Evolutionary conservation across 1,140 invertebrate genomes (phyloP).

Genomic region (Diprion similis): DNA sequence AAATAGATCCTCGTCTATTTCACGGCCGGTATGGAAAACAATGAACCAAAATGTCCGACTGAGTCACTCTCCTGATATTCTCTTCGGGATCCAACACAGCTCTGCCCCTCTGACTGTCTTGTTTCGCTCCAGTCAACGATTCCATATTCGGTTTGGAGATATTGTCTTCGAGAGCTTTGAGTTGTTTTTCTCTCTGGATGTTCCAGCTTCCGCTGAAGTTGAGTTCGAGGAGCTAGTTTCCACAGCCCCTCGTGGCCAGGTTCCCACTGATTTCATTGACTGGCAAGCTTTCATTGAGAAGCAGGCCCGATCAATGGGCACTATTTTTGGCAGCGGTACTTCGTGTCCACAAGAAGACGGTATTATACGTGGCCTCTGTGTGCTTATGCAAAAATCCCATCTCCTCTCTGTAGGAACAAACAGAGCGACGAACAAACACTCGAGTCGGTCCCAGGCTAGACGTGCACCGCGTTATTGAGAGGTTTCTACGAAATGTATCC

Average conservation of each 20-base stretch:
- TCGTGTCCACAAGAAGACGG: constrained; percentile 8
- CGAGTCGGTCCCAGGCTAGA: background rate
- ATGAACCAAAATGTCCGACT: background rate
- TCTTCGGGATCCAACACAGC: background rate
- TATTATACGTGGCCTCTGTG: constrained; percentile 10
- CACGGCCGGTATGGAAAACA: background rate
- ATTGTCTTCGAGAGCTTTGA: no score
- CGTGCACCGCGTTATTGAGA: background rate
- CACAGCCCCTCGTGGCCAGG: no score
- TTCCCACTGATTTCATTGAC: constrained; percentile 14
- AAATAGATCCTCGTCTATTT: background rate
- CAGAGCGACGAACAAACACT: background rate
- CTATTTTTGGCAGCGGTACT: constrained; percentile 43
- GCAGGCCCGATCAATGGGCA: constrained; percentile 43
- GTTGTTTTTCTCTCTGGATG: no score
- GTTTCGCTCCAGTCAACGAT: background rate
- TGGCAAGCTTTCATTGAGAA: constrained; percentile 21
- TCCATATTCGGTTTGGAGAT: background rate
- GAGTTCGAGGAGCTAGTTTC: no score
- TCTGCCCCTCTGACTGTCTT: no score
- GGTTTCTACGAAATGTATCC: no score
- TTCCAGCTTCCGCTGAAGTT: no score
- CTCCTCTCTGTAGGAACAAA: constrained; percentile 4
- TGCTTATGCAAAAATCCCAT: constrained; percentile 22
- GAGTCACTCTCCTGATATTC: background rate